phyloP scores from a whole-genome alignment of 2,797 vertebrate species.

The Lacerta agilis region DNA sequence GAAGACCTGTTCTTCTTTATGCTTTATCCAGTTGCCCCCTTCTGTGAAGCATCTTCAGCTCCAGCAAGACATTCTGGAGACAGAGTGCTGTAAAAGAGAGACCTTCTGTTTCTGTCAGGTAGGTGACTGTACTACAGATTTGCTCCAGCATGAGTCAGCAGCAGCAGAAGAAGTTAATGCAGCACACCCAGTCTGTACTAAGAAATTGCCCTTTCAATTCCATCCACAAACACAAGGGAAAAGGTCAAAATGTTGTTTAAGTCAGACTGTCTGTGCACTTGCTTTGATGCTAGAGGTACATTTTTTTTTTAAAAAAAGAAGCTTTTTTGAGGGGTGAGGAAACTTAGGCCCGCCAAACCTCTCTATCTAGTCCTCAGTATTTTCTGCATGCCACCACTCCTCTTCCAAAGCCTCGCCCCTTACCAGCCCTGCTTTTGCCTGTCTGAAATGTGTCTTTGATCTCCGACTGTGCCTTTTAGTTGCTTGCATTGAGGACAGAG shows the following conservation, averaged over 20 bases:
- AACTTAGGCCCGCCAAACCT: too few species aligned
- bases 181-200: accelerated
- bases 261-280: conserved; percentile 6
- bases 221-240: conserved; percentile 19
- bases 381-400: too few species aligned
- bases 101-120: background rate
- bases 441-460: too few species aligned
- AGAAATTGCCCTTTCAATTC: conserved; percentile 40
- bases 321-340: conserved; percentile 8
- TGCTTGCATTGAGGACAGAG: too few species aligned
- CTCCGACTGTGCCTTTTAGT: too few species aligned
- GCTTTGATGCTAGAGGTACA: conserved; percentile 16
- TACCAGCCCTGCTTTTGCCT: too few species aligned
- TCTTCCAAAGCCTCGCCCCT: too few species aligned
- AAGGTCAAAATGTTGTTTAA: conserved; percentile 55
- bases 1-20: background rate
- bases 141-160: background rate
- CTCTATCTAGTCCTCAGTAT: too few species aligned
- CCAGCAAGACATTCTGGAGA: background rate
- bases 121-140: background rate
- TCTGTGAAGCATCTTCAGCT: background rate
- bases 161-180: background rate
- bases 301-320: conserved; percentile 27
- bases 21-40: background rate
- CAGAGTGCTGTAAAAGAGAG: background rate